Conservation (phyloP, 2,888 invertebrate species). For the Torymus aiolomorphi region DNA sequence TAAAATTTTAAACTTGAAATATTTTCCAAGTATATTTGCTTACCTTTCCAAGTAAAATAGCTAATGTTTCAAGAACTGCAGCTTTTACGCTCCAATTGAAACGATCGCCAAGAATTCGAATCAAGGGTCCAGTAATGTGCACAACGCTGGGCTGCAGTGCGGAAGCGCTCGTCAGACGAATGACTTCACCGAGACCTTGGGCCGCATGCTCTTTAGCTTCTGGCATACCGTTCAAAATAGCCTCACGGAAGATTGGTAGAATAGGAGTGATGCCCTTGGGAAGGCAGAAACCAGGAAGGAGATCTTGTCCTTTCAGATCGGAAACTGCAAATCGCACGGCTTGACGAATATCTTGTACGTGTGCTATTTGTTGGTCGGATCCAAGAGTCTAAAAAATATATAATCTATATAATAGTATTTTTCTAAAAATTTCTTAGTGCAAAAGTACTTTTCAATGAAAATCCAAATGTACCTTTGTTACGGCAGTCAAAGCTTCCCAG, state of each 20-base stretch:
- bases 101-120: conserved; percentile 96
- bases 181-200: conserved; percentile 88
- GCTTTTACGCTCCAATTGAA: conserved; percentile 96
- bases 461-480: conserved; percentile 82
- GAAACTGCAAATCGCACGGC: conserved; percentile 93
- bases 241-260: conserved; percentile 96
- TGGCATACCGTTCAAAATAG: conserved; percentile 94
- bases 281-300: conserved; percentile 94
- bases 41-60: conserved; percentile 93
- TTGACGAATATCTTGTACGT: conserved; percentile 93
- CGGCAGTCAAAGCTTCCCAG: conserved; percentile 93
- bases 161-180: conserved; percentile 88
- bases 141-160: conserved; percentile 97
- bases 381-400: conserved; percentile 82
- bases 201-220: conserved; percentile 98
- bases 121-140: conserved; percentile 97
- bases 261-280: conserved; percentile 96
- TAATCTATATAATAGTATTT: neutral
- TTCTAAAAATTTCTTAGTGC: no score
- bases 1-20: no score
- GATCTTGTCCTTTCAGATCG: conserved; percentile 86
- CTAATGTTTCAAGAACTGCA: conserved; percentile 95
- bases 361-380: conserved; percentile 88
- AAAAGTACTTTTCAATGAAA: neutral
- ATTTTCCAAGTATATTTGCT: neutral